These are phyloP conservation scores for Limnephilus lunatus DNA, from an alignment of 2,888 invertebrate species.

Conservation along the genomic window DNA sequence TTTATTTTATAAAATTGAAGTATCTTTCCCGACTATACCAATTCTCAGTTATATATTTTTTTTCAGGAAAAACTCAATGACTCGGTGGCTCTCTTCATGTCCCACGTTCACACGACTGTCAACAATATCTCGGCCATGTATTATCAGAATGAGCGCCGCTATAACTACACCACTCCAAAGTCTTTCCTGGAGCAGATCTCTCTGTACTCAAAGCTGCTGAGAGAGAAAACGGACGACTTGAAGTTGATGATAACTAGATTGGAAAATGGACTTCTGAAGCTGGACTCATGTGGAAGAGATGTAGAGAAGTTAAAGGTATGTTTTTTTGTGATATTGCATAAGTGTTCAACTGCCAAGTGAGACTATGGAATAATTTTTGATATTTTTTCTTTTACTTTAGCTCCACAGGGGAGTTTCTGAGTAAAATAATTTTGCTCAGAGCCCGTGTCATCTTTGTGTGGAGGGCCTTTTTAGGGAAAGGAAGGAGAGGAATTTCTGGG, in stretches of 20 bases:
- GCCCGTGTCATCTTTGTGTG: no score
- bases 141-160: slow-evolving; percentile 89
- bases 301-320: slow-evolving; percentile 88
- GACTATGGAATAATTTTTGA: not conserved
- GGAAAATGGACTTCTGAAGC: slow-evolving; percentile 92
- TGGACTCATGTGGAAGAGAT: slow-evolving; percentile 91
- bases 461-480: no score
- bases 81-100: slow-evolving; percentile 91
- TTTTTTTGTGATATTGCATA: not conserved
- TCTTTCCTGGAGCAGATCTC: slow-evolving; percentile 95
- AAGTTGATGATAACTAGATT: slow-evolving; percentile 87
- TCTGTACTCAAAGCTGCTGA: slow-evolving; percentile 85
- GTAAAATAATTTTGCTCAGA: no score
- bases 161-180: slow-evolving; percentile 98
- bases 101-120: slow-evolving; percentile 91
- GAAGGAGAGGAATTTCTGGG: no score
- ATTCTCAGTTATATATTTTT: not conserved
- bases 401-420: no score
- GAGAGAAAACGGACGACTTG: slow-evolving; percentile 82
- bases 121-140: slow-evolving; percentile 90
- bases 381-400: no score
- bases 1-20: no score
- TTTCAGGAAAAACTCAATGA: slow-evolving; percentile 77
- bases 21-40: no score
- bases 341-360: not conserved